Base-by-base conservation (phyloP, 1,140 invertebrate genomes). In the Leptinotarsa texana region DNA sequence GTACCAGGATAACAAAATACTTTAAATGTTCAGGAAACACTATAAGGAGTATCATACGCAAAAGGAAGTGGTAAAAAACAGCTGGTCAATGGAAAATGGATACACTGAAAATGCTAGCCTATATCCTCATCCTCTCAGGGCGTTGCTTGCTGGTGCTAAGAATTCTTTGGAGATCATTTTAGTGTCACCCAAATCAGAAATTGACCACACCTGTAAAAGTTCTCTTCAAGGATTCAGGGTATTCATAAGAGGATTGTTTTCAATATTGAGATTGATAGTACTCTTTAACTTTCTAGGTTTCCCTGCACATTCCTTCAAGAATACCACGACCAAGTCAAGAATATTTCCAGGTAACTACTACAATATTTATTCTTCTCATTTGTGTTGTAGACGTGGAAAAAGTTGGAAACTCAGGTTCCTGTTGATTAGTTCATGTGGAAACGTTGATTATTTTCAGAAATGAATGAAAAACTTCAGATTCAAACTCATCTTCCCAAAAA, bases 261-360 rank as follows among this genome's bases (percentile, higher is more conserved):
- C 6, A 33, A 33, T 33, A 5, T 6, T 6, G 27, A 33, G 27
- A 33, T 33, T 33, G 27, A 33, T 33, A 6, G 27, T 33, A 33
- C 27, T 33, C 6, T 33, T 33, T 6, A 17, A 13, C 24, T 17
- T 79, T 79, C 51, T 76, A 90, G 89, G 88, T 92, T 27, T 74
- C 90, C 63, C 74, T 90, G 5, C 88, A 89, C 75, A 88, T 87
- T 65, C 89, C 89, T 2, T 86, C 87, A 3, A 88, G 89, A 77
- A 81, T 90, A 22, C 88, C 89, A 13, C 83, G 86, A 69, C 85
- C 88, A 15, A 68, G 66, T 68, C 66, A 68, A 33, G 66, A 68
- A 18, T 68, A 68, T 68, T 68, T 68, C 18, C 24, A n/a, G 42
- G 66, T 68, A 68, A 68, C 27, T 33, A 33, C 27, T 33, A 33